These are phyloP conservation scores for Euplagia quadripunctaria DNA, from an alignment of 2,888 invertebrate genomes.

Conservation along the genomic window DNA sequence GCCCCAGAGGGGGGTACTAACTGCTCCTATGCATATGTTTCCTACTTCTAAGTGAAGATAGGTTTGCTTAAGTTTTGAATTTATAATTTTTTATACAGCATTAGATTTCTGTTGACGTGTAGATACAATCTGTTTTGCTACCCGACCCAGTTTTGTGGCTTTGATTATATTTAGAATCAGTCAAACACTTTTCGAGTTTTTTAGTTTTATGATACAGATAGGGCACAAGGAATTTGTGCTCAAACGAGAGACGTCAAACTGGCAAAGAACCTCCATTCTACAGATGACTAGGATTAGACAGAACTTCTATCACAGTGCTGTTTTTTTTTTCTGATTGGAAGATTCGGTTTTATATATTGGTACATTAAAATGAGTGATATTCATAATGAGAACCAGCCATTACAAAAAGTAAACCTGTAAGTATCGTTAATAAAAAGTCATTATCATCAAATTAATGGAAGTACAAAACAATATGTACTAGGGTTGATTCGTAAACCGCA, in stretches of 20 bases:
- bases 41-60: conserved; percentile 62
- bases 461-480: conserved; percentile 54
- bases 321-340: neutral
- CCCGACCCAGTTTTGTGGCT: conserved; percentile 11
- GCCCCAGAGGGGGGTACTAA: conserved; percentile 75
- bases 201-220: no score
- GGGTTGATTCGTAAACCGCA: conserved; percentile 64
- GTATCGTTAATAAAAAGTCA: conserved; percentile 14
- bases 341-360: neutral
- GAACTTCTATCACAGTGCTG: neutral
- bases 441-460: conserved; percentile 69
- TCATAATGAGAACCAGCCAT: neutral
- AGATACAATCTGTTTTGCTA: conserved; percentile 13
- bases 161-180: no score
- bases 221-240: no score
- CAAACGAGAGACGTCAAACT: neutral
- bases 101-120: conserved; percentile 40
- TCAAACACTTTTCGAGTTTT: no score
- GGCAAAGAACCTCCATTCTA: neutral
- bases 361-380: no score
- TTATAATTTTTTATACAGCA: conserved; percentile 49
- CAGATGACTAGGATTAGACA: neutral
- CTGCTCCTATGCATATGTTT: conserved; percentile 76
- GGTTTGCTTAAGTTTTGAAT: conserved; percentile 62
- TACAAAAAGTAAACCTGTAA: conserved; percentile 14